Evolutionary conservation across 2,888 invertebrate species (phyloP).

Genomic region (Ophion costatus): DNA sequence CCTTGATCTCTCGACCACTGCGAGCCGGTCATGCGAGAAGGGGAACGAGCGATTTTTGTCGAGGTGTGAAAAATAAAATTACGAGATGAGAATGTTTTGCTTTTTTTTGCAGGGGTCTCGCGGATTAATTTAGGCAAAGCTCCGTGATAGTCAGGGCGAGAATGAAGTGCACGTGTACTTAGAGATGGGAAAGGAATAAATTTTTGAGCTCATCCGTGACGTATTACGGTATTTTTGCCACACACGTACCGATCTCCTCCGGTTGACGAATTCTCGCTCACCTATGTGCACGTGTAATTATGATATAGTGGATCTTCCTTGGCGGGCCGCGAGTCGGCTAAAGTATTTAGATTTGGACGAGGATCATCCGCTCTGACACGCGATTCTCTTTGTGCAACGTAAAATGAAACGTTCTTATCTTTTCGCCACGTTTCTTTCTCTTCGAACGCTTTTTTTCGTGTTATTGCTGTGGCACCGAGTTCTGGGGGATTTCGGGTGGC

Average conservation of each 20-base stretch:
- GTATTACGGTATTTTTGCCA: slow-evolving; percentile 38
- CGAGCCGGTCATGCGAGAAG: slow-evolving; percentile 21
- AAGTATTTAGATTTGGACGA: slow-evolving; percentile 11
- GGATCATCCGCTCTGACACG: not conserved
- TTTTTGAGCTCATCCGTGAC: slow-evolving; percentile 50
- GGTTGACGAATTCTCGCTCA: slow-evolving; percentile 30
- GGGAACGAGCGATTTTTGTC: slow-evolving; percentile 53
- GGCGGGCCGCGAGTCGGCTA: not conserved
- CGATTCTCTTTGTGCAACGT: not conserved
- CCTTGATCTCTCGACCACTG: slow-evolving; percentile 47
- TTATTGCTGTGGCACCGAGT: not conserved
- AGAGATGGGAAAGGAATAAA: slow-evolving; percentile 14
- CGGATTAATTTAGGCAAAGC: slow-evolving; percentile 71
- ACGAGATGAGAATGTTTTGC: slow-evolving; percentile 71
- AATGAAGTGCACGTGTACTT: slow-evolving; percentile 26
- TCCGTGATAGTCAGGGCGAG: slow-evolving; percentile 37
- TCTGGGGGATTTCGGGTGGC: not conserved
- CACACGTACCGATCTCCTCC: slow-evolving; percentile 1
- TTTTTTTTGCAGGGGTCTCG: slow-evolving; percentile 42
- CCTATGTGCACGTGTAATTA: slow-evolving; percentile 37
- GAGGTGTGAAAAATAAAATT: slow-evolving; percentile 82
- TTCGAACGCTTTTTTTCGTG: not conserved
- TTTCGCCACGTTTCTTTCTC: too few species aligned
- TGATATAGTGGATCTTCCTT: slow-evolving; percentile 28
- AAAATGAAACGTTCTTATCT: not conserved